A percentile compares a stretch with the other conserved stretches of the same genome.
These are phyloP conservation scores for Plumapathes pennacea DNA, from an alignment of 92 coral and sea anemone species.

Conservation along the genomic window DNA sequence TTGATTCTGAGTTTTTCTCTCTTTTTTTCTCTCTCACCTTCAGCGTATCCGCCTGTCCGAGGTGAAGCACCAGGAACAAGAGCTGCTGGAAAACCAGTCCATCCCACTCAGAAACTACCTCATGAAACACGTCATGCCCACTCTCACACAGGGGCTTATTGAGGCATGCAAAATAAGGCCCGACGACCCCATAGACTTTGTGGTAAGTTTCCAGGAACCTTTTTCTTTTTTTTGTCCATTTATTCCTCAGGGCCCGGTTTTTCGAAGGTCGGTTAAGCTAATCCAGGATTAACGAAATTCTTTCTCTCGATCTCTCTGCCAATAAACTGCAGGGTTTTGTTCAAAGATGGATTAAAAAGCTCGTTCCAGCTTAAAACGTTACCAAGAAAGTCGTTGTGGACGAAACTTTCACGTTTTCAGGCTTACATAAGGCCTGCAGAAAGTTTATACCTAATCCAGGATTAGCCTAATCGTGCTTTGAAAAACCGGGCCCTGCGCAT, in stretches of 20 bases:
- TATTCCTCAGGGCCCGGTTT: neutral
- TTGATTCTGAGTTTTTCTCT: neutral
- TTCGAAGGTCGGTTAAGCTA: no score
- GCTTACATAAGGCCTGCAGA: no score
- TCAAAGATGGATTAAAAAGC: no score
- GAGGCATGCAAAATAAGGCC: constrained; percentile 96
- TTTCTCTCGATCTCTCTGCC: no score
- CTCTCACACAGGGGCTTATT: constrained; percentile 88
- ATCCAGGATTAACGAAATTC: no score
- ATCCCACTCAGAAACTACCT: constrained; percentile 97
- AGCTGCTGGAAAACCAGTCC: constrained; percentile 91
- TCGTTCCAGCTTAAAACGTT: no score
- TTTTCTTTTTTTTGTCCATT: neutral
- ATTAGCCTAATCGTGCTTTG: no score
- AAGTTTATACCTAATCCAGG: no score
- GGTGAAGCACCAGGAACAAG: constrained; percentile 93
- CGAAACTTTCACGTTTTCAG: no score
- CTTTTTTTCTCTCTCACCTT: neutral
- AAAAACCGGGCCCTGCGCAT: no score
- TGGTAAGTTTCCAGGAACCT: constrained; percentile 52
- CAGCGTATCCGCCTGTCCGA: constrained; percentile 84
- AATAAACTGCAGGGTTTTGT: no score
- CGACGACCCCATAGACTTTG: constrained; percentile 90
- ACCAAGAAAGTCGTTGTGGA: no score
- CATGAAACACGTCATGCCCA: constrained; percentile 99